Percentiles rank a stretch among this genome's conserved stretches.
phyloP scores from a whole-genome alignment of 1,140 invertebrate species.

The Drosophila triauraria region DNA sequence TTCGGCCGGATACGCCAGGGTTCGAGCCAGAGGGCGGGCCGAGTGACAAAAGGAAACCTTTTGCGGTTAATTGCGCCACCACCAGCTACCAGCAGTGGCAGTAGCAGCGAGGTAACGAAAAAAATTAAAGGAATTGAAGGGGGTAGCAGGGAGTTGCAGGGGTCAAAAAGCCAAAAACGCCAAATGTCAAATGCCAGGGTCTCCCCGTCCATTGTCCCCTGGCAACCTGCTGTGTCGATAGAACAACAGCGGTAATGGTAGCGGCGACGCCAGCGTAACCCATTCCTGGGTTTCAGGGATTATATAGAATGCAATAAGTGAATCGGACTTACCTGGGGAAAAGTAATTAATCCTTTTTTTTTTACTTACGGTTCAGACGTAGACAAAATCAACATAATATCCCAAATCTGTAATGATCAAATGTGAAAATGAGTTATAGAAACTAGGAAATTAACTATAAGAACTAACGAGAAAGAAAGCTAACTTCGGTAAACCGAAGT shows the following conservation, averaged over 20 bases:
- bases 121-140: conserved; percentile 11
- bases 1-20: conserved; percentile 22
- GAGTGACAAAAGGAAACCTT: conserved; percentile 80
- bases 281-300: conserved; percentile 25
- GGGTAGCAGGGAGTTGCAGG: conserved; percentile 19
- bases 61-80: conserved; percentile 79
- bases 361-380: too few species aligned
- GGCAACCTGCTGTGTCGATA: conserved; percentile 52
- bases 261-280: conserved; percentile 26
- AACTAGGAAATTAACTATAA: neutral
- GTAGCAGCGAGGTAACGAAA: neutral
- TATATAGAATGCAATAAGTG: conserved; percentile 20
- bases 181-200: conserved; percentile 75
- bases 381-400: too few species aligned
- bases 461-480: too few species aligned
- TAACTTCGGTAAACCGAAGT: too few species aligned
- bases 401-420: neutral
- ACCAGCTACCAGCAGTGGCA: conserved; percentile 12
- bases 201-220: conserved; percentile 34
- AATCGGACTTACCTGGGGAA: neutral
- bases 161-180: conserved; percentile 66
- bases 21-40: conserved; percentile 2
- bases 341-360: neutral
- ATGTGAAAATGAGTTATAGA: neutral
- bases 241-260: conserved; percentile 20